Evolutionary conservation across 2,888 invertebrate species (phyloP), one percentile per base, ranked within the genome.

Genomic region (Chymomyza procnemis): DNA sequence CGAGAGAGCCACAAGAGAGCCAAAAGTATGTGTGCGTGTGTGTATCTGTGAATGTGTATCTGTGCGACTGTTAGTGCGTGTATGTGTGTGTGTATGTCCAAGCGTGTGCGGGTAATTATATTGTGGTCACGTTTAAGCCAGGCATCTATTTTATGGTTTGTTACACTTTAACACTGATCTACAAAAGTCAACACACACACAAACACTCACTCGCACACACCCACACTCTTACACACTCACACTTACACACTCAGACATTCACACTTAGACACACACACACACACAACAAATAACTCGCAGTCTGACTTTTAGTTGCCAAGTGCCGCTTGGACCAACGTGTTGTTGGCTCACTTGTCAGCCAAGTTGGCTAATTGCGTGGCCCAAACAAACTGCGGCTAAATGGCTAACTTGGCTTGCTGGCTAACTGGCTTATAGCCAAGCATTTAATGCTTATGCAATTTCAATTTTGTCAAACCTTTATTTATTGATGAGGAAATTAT

Each of bases 131-230:
- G 88, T 88, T 78, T 74, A 65, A 71, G 75, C 75, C 73, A 66
- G 86, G 88, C 89, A 88, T 88, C 89, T 85, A 80, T 76, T 88
- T 80, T 78, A 85, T 80, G 76, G 70, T 78, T 75, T 88, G 83
- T 85, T 84, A 88, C 86, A 87, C 74, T 88, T 88, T 76, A 83
- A 76, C 79, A 63, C 67, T 72, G 71, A 79, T 77, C 75, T 69
- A 62, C 73, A 69, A 60, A 66, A 18, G 61, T 57, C 50, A 61
- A 59, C 62, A 61, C 18, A 12, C 59, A 54, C 16, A 21, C 55
- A 59, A 1, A 30, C n/a, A n/a, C n/a, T n/a, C n/a, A n/a, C n/a
- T n/a, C n/a, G n/a, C n/a, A n/a, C n/a, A n/a, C n/a, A n/a, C n/a
- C n/a, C n/a, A n/a, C n/a, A n/a, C n/a, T n/a, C n/a, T n/a, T n/a